Conservation (phyloP, 2,888 invertebrate genomes). For the Heteromurus nitidus region DNA sequence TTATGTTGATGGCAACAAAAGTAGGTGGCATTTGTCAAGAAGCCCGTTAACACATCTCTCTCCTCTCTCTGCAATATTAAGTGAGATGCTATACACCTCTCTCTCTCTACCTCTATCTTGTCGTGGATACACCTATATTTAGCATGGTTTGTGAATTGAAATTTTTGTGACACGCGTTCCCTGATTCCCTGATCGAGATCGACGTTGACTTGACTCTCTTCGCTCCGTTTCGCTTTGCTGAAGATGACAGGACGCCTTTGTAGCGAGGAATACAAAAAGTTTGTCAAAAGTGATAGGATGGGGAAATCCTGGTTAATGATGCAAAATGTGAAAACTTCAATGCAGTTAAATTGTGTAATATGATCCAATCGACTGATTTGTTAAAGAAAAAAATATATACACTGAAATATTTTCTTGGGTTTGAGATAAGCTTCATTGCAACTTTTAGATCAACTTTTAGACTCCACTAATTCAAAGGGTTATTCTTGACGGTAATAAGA, state of each 20-base stretch:
- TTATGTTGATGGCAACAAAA: not conserved
- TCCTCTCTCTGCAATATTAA: too few relatives aligned
- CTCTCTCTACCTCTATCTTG: too few relatives aligned
- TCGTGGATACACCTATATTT: not conserved
- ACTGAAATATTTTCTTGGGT: too few relatives aligned
- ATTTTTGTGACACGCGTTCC: not conserved
- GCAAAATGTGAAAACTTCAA: not conserved
- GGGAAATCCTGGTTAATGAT: slow-evolving; percentile 5
- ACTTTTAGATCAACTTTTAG: too few relatives aligned
- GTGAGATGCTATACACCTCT: too few relatives aligned
- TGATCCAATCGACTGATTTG: not conserved
- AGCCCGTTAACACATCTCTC: not conserved
- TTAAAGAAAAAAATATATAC: too few relatives aligned
- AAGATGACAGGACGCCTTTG: not conserved
- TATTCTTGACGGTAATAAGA: too few relatives aligned
- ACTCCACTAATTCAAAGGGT: too few relatives aligned
- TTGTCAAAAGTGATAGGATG: not conserved
- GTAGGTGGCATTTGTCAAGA: not conserved
- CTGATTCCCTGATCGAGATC: not conserved
- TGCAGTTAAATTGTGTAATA: not conserved
- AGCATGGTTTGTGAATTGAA: not conserved
- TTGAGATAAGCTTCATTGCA: too few relatives aligned
- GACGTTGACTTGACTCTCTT: not conserved
- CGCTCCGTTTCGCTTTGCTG: not conserved
- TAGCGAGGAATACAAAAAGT: too few relatives aligned